These are phyloP conservation scores for Coreoperca whiteheadi DNA, from an alignment of 2,113 vertebrate genomes.

Conservation along the genomic window DNA sequence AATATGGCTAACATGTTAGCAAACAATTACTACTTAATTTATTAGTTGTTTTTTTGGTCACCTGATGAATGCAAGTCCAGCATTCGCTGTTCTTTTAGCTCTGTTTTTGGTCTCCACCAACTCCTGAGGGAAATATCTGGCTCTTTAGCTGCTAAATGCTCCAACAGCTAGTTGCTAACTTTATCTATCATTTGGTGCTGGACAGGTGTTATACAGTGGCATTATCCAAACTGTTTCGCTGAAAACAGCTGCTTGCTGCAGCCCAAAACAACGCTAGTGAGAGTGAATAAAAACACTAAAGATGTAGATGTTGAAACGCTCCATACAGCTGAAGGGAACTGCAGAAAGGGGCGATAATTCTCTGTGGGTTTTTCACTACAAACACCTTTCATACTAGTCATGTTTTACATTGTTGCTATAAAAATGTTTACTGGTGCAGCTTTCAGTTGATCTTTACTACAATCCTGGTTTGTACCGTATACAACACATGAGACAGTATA, in stretches of 20 bases:
- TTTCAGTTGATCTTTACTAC: neutral
- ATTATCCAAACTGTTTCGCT: neutral
- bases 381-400: neutral
- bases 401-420: neutral
- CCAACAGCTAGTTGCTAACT: neutral
- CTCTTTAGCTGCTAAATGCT: neutral
- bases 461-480: neutral
- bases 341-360: neutral
- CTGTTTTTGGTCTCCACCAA: neutral
- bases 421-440: neutral
- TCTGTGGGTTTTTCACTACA: neutral
- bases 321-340: too few species aligned
- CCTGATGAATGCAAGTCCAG: neutral
- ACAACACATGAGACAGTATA: too few species aligned
- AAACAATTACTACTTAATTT: too few species aligned
- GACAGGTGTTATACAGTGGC: neutral
- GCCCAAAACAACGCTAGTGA: too few species aligned
- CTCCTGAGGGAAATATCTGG: neutral
- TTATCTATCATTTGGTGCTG: neutral
- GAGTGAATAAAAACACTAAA: neutral
- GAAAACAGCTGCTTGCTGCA: too few species aligned
- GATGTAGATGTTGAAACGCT: neutral
- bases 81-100: neutral
- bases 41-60: too few species aligned
- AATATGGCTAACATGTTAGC: too few species aligned